A percentile compares a stretch with the other conserved stretches of the same genome.
These are phyloP conservation scores for Spheniscus humboldti DNA, from an alignment of 2,797 vertebrate species.

Conservation along the genomic window DNA sequence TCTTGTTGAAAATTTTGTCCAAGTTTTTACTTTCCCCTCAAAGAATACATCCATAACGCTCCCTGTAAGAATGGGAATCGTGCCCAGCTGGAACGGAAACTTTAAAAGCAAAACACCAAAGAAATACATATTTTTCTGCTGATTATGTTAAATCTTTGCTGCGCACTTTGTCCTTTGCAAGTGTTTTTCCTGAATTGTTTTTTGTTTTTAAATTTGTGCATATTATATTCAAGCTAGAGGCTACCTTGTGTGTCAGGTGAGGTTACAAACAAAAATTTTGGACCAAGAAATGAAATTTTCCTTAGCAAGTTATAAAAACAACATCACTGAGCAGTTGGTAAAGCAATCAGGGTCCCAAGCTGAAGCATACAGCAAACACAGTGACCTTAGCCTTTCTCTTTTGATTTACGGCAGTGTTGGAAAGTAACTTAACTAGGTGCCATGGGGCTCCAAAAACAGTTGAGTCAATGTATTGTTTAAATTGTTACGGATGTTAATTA, in stretches of 20 bases:
- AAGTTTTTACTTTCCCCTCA: neutral
- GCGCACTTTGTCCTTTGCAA: neutral
- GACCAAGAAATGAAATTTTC: constrained; percentile 20
- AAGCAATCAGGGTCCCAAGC: constrained; percentile 67
- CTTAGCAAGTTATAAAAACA: constrained; percentile 53
- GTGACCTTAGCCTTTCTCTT: constrained; percentile 53
- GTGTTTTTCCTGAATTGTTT: neutral
- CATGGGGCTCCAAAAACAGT: constrained; percentile 45
- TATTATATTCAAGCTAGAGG: neutral
- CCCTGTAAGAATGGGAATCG: neutral
- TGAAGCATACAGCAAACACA: constrained; percentile 57
- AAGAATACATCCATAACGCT: neutral
- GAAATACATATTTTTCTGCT: neutral
- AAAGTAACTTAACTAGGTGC: constrained; percentile 70
- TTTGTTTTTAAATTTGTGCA: neutral
- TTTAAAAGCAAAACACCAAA: neutral
- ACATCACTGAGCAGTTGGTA: constrained; percentile 75
- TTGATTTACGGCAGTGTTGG: constrained; percentile 69
- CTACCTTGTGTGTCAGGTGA: neutral
- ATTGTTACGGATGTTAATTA: constrained; percentile 73
- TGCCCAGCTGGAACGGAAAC: neutral
- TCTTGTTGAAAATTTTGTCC: neutral
- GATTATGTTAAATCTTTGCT: neutral
- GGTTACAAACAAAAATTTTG: neutral
- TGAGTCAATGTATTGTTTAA: constrained; percentile 66